Base-by-base conservation (phyloP, 2,113 vertebrate species). In the Morone chrysops region DNA sequence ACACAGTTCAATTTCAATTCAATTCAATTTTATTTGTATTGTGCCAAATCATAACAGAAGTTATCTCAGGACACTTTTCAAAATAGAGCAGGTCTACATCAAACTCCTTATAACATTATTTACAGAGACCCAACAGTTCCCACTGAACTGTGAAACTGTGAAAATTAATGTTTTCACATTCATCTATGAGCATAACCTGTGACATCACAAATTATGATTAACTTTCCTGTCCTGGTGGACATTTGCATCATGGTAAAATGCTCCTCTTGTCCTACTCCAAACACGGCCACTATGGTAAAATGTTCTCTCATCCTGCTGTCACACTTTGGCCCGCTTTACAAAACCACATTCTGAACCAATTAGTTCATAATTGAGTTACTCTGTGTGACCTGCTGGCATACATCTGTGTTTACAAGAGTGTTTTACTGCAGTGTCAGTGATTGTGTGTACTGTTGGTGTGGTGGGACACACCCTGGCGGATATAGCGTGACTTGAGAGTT, bases 401-500 rank as follows among this genome's bases (percentile, higher is more conserved):
- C 12, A 6, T 69, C 57, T 63, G 41, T 83, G 86, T 89, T 76
- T 81, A 74, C 22, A 1, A 22, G 69, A 38, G 59, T 78, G 57
- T 57, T 75, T 45, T 38, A 22, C 67, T 66, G 71, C 68, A 14
- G 22, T 7, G 4, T 60, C 47, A 10, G 72, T 50, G 62, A 25
- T 25, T 78, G 56, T 61, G 75, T n/a, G 61, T 82, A 54, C n/a
- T 48, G 53, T 45, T 11, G 8, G 57, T 13, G 16, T 18, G 50
- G 47, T 11, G 43, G 62, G 78, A 80, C 86, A 83, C 81, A 36
- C 87, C 75, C 70, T n/a, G 50, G 45, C 11, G 22, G 50, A 31
- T 40, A 56, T 76, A 0, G 79, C 81, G 47, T 81, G 73, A 82
- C 81, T 85, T 18, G 38, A 80, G 60, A 61, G 59, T 45, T 43